These are phyloP conservation scores for Python bivittatus DNA, from an alignment of 2,113 vertebrate genomes.

Conservation along the genomic window DNA sequence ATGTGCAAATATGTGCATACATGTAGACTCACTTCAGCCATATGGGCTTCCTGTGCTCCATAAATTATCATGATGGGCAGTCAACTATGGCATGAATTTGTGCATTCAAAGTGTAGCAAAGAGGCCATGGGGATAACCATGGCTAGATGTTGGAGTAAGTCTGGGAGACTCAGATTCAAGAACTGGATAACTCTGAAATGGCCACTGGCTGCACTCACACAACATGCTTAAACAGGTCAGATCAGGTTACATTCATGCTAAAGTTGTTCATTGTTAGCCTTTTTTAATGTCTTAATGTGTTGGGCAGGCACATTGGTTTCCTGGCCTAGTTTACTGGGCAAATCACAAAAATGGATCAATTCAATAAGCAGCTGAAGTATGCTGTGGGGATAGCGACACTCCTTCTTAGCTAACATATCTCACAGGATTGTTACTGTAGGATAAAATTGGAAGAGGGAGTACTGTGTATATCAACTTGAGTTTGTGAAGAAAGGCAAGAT, in stretches of 20 bases:
- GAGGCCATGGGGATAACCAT: not conserved
- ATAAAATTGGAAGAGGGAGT: not conserved
- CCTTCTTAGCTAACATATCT: not conserved
- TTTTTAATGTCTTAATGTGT: not conserved
- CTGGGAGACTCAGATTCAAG: not conserved
- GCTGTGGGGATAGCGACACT: not conserved
- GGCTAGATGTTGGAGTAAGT: not conserved
- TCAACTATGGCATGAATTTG: not conserved
- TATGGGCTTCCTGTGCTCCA: not conserved
- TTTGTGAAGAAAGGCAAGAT: not conserved
- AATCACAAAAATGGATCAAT: not conserved
- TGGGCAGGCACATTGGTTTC: not conserved
- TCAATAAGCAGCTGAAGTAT: not conserved
- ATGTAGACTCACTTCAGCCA: not conserved
- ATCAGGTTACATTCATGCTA: not conserved
- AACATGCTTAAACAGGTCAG: not conserved
- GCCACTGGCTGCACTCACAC: not conserved
- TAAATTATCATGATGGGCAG: too few species aligned
- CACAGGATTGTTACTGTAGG: not conserved
- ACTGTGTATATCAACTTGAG: not conserved
- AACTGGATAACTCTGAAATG: not conserved
- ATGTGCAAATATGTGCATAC: too few species aligned
- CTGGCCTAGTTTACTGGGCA: not conserved
- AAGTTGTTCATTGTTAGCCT: not conserved
- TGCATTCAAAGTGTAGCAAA: not conserved